Evolutionary conservation across 2,113 vertebrate genomes (phyloP).

Genomic region (Sebastes fasciatus): DNA sequence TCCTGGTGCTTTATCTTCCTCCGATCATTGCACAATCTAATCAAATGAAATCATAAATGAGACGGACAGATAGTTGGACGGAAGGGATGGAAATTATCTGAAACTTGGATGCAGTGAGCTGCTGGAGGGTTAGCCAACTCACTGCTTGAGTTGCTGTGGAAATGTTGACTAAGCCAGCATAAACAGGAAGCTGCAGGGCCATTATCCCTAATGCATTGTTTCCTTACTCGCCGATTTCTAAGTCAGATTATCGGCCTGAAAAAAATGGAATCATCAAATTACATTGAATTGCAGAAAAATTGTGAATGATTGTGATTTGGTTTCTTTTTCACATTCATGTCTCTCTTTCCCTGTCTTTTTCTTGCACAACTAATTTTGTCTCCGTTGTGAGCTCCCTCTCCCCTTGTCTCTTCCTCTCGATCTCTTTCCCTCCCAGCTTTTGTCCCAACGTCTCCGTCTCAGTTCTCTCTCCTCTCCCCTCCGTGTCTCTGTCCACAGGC

Average conservation of each 20-base stretch:
- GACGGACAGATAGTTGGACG: not conserved
- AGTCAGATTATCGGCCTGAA: not conserved
- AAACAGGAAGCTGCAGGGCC: conserved; percentile 30
- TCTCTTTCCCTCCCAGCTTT: conserved; percentile 4
- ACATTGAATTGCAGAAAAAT: not conserved
- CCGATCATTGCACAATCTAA: not conserved
- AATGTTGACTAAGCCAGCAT: conserved; percentile 11
- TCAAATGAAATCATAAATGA: not conserved
- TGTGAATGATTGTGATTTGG: too few relatives aligned
- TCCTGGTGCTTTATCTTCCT: not conserved
- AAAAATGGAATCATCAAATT: conserved; percentile 5
- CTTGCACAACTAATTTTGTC: not conserved
- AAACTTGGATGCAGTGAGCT: not conserved
- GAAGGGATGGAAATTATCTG: conserved; percentile 7
- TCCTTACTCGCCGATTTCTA: not conserved
- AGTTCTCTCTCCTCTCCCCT: not conserved
- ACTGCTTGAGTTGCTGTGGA: conserved; percentile 3
- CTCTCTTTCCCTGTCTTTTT: not conserved
- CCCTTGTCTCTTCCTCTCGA: not conserved
- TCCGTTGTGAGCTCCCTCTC: not conserved
- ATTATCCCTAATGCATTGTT: conserved; percentile 27
- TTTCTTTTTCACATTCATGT: not conserved
- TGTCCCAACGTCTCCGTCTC: conserved; percentile 1
- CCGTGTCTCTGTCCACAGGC: conserved; percentile 53
- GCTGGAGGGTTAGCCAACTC: not conserved